Percentiles rank a stretch among this genome's conserved stretches.
phyloP scores from a whole-genome alignment of 2,797 vertebrate genomes.

The Macropodus opercularis region DNA sequence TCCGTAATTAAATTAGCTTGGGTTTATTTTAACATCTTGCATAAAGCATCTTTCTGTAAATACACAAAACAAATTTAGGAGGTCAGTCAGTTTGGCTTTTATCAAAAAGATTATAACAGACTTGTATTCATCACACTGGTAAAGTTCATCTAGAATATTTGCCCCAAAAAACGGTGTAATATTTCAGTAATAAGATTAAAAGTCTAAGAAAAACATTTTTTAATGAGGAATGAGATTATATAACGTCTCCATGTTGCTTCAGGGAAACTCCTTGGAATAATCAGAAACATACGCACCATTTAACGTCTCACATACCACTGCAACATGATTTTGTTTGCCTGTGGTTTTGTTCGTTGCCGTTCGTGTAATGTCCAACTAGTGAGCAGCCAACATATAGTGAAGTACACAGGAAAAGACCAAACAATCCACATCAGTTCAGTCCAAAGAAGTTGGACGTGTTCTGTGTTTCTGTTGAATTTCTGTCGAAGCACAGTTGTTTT shows the following conservation, averaged over 20 bases:
- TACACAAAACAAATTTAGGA: slow-evolving; percentile 6
- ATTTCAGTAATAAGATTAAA: slow-evolving; percentile 15
- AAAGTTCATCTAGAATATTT: slow-evolving; percentile 7
- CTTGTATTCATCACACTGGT: background rate
- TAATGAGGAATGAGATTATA: slow-evolving; percentile 16
- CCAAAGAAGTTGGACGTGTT: too few species aligned
- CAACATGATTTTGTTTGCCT: background rate
- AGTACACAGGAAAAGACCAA: background rate
- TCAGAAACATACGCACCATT: slow-evolving; percentile 40
- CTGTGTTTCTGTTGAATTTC: background rate
- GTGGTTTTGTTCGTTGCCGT: background rate
- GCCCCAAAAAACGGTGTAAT: background rate
- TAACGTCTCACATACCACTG: background rate
- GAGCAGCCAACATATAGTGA: background rate
- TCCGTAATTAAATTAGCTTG: slow-evolving; percentile 32
- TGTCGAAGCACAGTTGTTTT: background rate
- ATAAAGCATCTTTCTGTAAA: slow-evolving; percentile 3
- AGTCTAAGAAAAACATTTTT: background rate
- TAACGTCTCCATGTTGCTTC: slow-evolving; percentile 21
- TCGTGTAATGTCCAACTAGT: background rate
- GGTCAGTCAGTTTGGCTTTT: slow-evolving; percentile 8
- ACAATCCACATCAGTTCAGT: background rate
- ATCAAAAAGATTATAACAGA: slow-evolving; percentile 10
- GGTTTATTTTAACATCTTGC: slow-evolving; percentile 47
- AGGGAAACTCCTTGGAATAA: slow-evolving; percentile 33